These are phyloP conservation scores for Noctua comes DNA, from an alignment of 2,888 invertebrate species.

Conservation along the genomic window DNA sequence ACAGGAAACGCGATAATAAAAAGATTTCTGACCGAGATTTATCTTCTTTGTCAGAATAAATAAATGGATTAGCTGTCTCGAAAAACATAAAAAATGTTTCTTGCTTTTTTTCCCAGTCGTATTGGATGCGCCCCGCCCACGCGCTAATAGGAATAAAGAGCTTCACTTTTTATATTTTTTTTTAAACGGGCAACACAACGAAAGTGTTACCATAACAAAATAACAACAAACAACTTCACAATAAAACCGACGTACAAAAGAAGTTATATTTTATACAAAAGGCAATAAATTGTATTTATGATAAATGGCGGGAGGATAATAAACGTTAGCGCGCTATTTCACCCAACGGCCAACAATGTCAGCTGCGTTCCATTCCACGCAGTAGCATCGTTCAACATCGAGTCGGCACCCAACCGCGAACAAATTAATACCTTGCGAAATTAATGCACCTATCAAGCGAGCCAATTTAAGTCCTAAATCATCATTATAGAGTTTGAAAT, in stretches of 20 bases:
- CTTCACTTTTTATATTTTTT: slow-evolving; percentile 54
- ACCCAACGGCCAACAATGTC: slow-evolving; percentile 54
- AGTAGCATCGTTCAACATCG: slow-evolving; percentile 69
- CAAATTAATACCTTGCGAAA: slow-evolving; percentile 75
- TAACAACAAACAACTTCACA: slow-evolving; percentile 50
- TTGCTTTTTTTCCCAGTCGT: slow-evolving; percentile 46
- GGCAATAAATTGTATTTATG: slow-evolving; percentile 60
- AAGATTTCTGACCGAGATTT: slow-evolving; percentile 58
- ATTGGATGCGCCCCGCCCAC: slow-evolving; percentile 60
- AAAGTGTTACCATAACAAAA: slow-evolving; percentile 58
- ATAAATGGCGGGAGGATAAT: slow-evolving; percentile 57
- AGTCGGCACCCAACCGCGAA: slow-evolving; percentile 74
- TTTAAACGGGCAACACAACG: slow-evolving; percentile 44
- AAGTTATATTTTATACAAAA: slow-evolving; percentile 58
- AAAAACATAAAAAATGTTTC: slow-evolving; percentile 56
- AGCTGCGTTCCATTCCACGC: slow-evolving; percentile 56
- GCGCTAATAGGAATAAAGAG: slow-evolving; percentile 58
- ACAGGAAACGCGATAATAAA: slow-evolving; percentile 56
- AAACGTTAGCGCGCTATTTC: slow-evolving; percentile 57
- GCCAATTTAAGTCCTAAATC: slow-evolving; percentile 49
- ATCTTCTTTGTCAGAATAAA: slow-evolving; percentile 67
- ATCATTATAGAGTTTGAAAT: slow-evolving; percentile 48
- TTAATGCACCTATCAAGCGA: slow-evolving; percentile 48
- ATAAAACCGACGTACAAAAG: slow-evolving; percentile 45
- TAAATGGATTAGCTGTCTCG: slow-evolving; percentile 63